Evolutionary conservation across 2,113 vertebrate species (phyloP).

Genomic region (Spea bombifrons): DNA sequence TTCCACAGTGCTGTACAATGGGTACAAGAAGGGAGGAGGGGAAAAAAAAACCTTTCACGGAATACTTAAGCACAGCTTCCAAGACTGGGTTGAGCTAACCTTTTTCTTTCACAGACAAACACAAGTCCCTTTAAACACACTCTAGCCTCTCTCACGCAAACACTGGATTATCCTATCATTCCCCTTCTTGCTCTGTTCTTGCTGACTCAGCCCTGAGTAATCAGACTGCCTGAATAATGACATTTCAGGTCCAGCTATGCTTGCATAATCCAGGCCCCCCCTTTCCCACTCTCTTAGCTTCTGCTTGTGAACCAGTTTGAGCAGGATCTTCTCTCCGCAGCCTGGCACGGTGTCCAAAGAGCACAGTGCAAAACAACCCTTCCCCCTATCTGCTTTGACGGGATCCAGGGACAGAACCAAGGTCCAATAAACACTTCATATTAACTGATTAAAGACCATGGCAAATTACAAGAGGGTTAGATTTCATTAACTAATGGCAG

Average conservation of each 20-base stretch:
- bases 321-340: slow-evolving; percentile 15
- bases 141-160: slow-evolving; percentile 19
- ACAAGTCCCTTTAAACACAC: background rate
- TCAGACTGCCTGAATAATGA: slow-evolving; percentile 61
- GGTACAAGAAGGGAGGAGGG: no score
- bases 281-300: slow-evolving; percentile 47
- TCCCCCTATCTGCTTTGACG: slow-evolving; percentile 20
- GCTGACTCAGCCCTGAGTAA: slow-evolving; percentile 60
- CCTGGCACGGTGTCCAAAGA: slow-evolving; percentile 32
- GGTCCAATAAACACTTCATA: background rate
- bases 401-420: slow-evolving; percentile 20
- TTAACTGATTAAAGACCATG: slow-evolving; percentile 14
- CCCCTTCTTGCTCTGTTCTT: slow-evolving; percentile 44
- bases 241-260: slow-evolving; percentile 51
- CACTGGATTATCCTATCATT: slow-evolving; percentile 23
- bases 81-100: background rate
- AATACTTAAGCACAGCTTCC: background rate
- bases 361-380: slow-evolving; percentile 38
- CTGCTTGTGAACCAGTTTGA: slow-evolving; percentile 21
- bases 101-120: slow-evolving; percentile 1
- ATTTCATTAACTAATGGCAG: no score
- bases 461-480: no score
- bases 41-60: background rate
- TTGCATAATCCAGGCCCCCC: slow-evolving; percentile 51
- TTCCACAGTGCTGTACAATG: no score